phyloP scores from a whole-genome alignment of 1,140 invertebrate species.

The Zaprionus inermis region DNA sequence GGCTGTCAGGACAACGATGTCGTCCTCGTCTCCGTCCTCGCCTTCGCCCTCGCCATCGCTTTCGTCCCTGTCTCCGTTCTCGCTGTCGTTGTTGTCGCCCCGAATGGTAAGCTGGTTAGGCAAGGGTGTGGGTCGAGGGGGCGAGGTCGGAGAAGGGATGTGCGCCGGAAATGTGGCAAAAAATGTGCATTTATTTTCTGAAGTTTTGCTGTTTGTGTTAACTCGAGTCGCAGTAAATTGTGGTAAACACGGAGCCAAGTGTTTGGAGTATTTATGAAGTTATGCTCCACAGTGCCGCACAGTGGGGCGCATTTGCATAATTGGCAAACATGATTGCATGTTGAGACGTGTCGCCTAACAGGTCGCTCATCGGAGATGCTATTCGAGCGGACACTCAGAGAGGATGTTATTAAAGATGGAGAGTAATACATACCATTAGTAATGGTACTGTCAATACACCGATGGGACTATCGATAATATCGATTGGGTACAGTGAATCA shows the following conservation, averaged over 20 bases:
- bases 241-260: slow-evolving; percentile 82
- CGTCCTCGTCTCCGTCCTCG: neutral
- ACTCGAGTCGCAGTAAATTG: slow-evolving; percentile 80
- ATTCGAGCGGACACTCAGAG: neutral
- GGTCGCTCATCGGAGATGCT: neutral
- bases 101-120: slow-evolving; percentile 26
- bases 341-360: neutral
- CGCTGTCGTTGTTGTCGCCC: slow-evolving; percentile 9
- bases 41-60: neutral
- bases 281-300: slow-evolving; percentile 75
- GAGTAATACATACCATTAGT: no score
- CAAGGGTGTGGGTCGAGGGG: neutral
- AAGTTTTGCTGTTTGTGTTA: slow-evolving; percentile 54
- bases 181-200: slow-evolving; percentile 79
- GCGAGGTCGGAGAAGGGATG: neutral
- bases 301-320: slow-evolving; percentile 79
- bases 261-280: slow-evolving; percentile 75
- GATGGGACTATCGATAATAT: no score
- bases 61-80: neutral
- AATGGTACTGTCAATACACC: no score
- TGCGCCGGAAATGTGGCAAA: slow-evolving; percentile 68
- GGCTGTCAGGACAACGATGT: slow-evolving; percentile 40
- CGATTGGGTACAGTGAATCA: no score
- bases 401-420: no score
- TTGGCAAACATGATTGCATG: slow-evolving; percentile 73